Evolutionary conservation across 2,797 vertebrate species (phyloP), one percentile per base, ranked within the genome.

Genomic region (Mycteria americana): DNA sequence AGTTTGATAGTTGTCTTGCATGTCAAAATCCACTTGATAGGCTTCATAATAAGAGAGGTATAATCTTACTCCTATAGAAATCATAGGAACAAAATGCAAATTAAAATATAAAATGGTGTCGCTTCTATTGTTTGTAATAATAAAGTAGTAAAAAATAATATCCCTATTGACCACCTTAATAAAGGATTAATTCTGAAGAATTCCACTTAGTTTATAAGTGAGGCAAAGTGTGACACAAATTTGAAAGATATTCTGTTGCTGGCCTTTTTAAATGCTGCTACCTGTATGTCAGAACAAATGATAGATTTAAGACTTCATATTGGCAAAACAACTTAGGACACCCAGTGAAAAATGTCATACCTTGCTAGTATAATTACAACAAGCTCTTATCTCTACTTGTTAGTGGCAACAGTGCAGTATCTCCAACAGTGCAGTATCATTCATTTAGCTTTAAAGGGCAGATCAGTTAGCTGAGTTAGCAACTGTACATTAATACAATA

Each of bases 381-480:
- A 75, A 57, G 51, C 37, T 88, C 93, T 93, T 63, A 11, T 86
- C 33, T 88, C n/a, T 68, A 1, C 53, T 59, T 65, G 19, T 51
- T 78, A 18, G 5, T 92, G 76, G 62, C 62, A 72, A 13, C 41
- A 81, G 37, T 64, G 93, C 60, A 45, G 43, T 35, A 54, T 81
- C 39, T 88, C 62, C 7, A n/a, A n/a, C n/a, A n/a, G n/a, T n/a
- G n/a, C n/a, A n/a, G n/a, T n/a, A 4, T 74, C 74, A 17, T 41
- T 94, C 41, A 23, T 79, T 93, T 92, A 45, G 39, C 75, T 95
- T 92, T 70, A 69, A 84, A 84, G 77, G 64, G 50, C 84, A 93
- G 62, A 73, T 54, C 80, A 90, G 69, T 96, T 96, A 93, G 65
- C 78, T 57, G 85, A 80, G 62, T 86, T 88, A 81, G 76, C 72